Conservation (phyloP, 2,888 invertebrate species). For the Helicoverpa assulta region DNA sequence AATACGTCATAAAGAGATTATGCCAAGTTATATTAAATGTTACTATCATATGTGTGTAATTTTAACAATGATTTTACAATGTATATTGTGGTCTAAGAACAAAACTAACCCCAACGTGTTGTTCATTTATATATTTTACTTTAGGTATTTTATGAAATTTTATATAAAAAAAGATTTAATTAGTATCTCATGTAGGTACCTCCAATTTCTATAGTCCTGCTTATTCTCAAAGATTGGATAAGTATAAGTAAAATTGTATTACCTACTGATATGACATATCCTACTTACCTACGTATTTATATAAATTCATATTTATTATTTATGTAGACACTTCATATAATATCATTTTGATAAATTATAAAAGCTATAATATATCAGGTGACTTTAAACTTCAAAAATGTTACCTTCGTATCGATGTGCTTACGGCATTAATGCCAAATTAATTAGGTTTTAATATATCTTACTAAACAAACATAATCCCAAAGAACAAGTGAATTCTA, state of each 20-base stretch:
- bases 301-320: too few species aligned
- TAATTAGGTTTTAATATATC: slow-evolving; percentile 30
- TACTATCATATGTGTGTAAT: slow-evolving; percentile 32
- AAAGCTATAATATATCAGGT: not conserved
- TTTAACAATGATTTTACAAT: slow-evolving; percentile 53
- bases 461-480: slow-evolving; percentile 55
- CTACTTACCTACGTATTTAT: too few species aligned
- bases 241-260: too few species aligned
- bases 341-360: not conserved
- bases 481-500: slow-evolving; percentile 86
- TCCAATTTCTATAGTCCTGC: not conserved
- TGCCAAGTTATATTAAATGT: slow-evolving; percentile 38
- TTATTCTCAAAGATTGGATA: not conserved
- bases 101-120: slow-evolving; percentile 45
- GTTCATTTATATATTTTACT: slow-evolving; percentile 15
- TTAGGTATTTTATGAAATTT: not conserved
- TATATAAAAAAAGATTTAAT: not conserved
- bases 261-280: too few species aligned
- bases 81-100: slow-evolving; percentile 58
- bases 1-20: slow-evolving; percentile 60
- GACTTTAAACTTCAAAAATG: slow-evolving; percentile 4
- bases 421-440: slow-evolving; percentile 31
- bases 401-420: slow-evolving; percentile 27
- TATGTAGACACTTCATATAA: too few species aligned
- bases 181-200: not conserved